Percentiles rank a stretch among this genome's conserved stretches.
These are phyloP conservation scores for Phengaris arion DNA, from an alignment of 2,888 invertebrate species.

Conservation along the genomic window DNA sequence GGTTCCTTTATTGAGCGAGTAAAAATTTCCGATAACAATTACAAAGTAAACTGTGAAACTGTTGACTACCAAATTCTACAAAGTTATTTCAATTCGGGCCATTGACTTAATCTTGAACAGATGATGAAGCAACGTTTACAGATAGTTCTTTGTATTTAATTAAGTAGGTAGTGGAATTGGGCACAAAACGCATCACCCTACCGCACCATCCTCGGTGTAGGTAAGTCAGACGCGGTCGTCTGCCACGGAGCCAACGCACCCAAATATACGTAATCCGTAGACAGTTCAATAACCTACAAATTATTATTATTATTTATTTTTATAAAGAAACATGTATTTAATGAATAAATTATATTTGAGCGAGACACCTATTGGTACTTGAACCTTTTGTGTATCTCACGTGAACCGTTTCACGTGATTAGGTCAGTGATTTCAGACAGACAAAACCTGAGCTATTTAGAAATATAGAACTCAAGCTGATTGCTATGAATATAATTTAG, in stretches of 20 bases:
- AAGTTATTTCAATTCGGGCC: not conserved
- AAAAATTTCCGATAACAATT: too few species aligned
- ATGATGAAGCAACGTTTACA: not conserved
- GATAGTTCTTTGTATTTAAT: slow-evolving; percentile 10
- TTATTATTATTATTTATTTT: not conserved
- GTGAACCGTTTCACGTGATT: not conserved
- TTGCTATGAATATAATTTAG: not conserved
- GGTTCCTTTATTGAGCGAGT: too few species aligned
- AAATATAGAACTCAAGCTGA: not conserved
- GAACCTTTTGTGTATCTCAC: slow-evolving; percentile 3
- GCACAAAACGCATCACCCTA: not conserved
- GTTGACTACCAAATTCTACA: too few species aligned
- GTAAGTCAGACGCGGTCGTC: slow-evolving; percentile 3
- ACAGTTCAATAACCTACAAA: slow-evolving; percentile 10
- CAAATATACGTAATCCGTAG: slow-evolving; percentile 9
- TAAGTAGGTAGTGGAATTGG: not conserved
- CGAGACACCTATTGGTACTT: not conserved
- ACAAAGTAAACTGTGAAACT: too few species aligned
- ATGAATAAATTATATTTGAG: not conserved
- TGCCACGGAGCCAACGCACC: slow-evolving; percentile 8
- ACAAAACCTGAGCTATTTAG: not conserved
- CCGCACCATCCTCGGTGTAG: not conserved
- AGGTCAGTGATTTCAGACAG: slow-evolving; percentile 3
- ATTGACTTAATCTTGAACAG: not conserved
- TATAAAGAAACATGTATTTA: too few species aligned